Conservation (phyloP, 2,888 invertebrate species). For the Cheilosia vulpina region DNA sequence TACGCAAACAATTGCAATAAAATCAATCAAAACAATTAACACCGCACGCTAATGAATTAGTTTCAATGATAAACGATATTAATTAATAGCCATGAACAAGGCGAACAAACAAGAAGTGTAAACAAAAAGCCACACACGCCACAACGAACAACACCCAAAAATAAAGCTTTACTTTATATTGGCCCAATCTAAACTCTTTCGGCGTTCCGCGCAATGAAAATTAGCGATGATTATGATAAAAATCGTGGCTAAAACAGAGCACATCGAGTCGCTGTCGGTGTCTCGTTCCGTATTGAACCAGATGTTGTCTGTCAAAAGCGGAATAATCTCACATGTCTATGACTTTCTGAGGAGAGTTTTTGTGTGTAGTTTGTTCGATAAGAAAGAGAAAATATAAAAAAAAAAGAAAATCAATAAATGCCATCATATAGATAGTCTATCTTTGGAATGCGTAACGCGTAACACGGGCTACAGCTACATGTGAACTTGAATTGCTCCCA, state of each 20-base stretch:
- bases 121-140: neutral
- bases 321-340: constrained; percentile 27
- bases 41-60: constrained; percentile 9
- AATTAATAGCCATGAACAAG: constrained; percentile 7
- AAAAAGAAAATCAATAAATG: neutral
- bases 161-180: neutral
- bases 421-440: no score
- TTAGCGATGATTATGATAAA: constrained; percentile 26
- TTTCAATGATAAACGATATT: constrained; percentile 1
- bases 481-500: no score
- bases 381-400: neutral
- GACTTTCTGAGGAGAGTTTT: neutral
- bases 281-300: constrained; percentile 34
- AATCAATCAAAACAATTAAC: constrained; percentile 21
- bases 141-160: neutral
- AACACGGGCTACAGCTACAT: no score
- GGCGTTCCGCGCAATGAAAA: constrained; percentile 11
- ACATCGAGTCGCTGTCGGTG: neutral
- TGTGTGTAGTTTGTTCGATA: constrained; percentile 5
- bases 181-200: constrained; percentile 6
- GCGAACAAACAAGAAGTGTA: neutral
- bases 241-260: constrained; percentile 2
- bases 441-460: no score
- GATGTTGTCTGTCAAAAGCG: constrained; percentile 44
- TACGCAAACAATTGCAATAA: constrained; percentile 10